These are phyloP conservation scores for Alloscopus bannaensis DNA, from an alignment of 2,888 invertebrate species.

Conservation along the genomic window DNA sequence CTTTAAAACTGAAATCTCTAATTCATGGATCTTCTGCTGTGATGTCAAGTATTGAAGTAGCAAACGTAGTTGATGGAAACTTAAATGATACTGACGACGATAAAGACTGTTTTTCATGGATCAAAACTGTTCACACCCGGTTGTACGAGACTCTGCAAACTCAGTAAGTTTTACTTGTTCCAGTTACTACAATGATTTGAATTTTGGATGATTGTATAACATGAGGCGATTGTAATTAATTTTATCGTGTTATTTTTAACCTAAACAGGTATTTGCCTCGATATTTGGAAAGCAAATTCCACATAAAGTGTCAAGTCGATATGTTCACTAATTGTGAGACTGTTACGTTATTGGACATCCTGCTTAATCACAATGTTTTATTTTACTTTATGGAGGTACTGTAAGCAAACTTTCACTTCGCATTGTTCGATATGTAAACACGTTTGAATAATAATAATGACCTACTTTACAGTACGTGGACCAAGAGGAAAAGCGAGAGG, in stretches of 20 bases:
- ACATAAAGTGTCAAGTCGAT: slow-evolving; percentile 95
- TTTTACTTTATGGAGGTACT: slow-evolving; percentile 94
- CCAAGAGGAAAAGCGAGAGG: slow-evolving; percentile 85
- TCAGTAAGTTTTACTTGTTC: slow-evolving; percentile 30
- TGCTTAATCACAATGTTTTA: slow-evolving; percentile 92
- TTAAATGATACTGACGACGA: slow-evolving; percentile 63
- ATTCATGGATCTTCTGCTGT: slow-evolving; percentile 64
- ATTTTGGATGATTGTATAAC: slow-evolving; percentile 67
- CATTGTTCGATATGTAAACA: background rate
- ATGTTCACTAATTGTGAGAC: slow-evolving; percentile 85
- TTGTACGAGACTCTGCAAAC: slow-evolving; percentile 58
- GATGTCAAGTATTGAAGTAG: slow-evolving; percentile 64
- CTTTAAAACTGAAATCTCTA: slow-evolving; percentile 64
- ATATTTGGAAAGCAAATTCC: slow-evolving; percentile 89
- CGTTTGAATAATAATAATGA: background rate
- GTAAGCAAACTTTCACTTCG: background rate
- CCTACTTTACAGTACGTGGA: slow-evolving; percentile 84
- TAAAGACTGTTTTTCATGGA: slow-evolving; percentile 68
- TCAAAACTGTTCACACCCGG: slow-evolving; percentile 48
- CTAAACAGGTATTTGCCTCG: slow-evolving; percentile 84
- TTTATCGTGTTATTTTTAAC: too few relatives aligned
- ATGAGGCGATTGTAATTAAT: too few relatives aligned
- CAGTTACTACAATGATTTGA: background rate
- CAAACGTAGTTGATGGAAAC: slow-evolving; percentile 63
- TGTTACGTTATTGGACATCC: slow-evolving; percentile 89